Evolutionary conservation across 2,113 vertebrate species (phyloP).

Genomic region (Burhinus bistriatus): DNA sequence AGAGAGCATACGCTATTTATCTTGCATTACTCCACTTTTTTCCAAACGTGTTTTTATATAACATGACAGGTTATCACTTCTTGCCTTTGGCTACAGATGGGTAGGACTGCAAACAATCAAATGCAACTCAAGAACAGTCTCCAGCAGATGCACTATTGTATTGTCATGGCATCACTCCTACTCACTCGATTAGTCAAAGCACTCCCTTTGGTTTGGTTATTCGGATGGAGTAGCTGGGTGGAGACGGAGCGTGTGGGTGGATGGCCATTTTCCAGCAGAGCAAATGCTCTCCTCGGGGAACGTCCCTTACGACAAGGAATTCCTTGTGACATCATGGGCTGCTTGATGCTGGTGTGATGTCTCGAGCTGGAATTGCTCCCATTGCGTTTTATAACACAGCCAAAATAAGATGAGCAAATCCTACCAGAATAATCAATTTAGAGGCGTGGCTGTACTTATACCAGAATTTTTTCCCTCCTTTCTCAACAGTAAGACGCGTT

Average conservation of each 20-base stretch:
- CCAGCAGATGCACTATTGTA: constrained; percentile 4
- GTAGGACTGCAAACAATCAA: constrained; percentile 63
- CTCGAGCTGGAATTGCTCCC: neutral
- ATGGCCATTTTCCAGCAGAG: constrained; percentile 18
- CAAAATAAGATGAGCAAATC: constrained; percentile 33
- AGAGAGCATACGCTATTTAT: neutral
- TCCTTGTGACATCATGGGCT: constrained; percentile 51
- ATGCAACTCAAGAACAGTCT: constrained; percentile 51
- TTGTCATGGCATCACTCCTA: constrained; percentile 42
- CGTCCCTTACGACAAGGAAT: constrained; percentile 49
- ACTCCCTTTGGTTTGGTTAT: constrained; percentile 13
- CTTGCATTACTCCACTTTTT: neutral
- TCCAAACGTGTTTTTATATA: neutral
- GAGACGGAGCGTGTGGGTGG: neutral
- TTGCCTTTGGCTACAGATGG: constrained; percentile 49
- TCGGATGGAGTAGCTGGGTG: constrained; percentile 45
- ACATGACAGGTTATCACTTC: constrained; percentile 41
- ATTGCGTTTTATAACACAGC: neutral
- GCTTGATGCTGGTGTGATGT: neutral
- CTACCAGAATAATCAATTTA: constrained; percentile 30
- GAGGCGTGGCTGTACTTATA: neutral
- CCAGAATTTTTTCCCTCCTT: neutral
- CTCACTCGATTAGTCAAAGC: constrained; percentile 43
- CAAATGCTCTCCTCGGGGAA: constrained; percentile 1
- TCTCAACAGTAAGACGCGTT: neutral